Evolutionary conservation across 2,113 vertebrate species (phyloP).

Genomic region (Coturnix japonica): DNA sequence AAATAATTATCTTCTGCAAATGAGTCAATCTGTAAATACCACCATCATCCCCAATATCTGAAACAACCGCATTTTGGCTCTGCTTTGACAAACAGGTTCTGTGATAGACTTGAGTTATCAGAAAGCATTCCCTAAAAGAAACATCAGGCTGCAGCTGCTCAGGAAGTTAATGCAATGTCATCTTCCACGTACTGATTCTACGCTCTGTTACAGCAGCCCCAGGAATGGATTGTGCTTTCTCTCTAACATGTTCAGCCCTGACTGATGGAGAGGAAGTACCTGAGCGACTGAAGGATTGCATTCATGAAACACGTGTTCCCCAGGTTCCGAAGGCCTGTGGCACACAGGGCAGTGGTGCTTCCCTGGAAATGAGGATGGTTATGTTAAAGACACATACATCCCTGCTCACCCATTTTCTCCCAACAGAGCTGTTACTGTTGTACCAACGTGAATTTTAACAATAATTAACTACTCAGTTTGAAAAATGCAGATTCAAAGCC

Average conservation of each 20-base stretch:
- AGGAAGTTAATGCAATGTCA: background rate
- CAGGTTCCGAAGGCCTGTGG: conserved; percentile 94
- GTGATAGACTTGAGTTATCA: background rate
- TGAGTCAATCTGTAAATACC: background rate
- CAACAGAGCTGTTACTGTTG: background rate
- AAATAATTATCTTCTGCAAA: background rate
- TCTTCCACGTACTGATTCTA: background rate
- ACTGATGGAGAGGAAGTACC: conserved; percentile 74
- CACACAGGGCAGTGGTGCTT: conserved; percentile 82
- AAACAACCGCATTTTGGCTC: background rate
- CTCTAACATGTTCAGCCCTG: background rate
- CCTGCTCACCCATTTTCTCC: background rate
- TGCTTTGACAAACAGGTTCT: background rate
- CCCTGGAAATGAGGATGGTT: conserved; percentile 75
- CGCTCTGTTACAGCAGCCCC: background rate
- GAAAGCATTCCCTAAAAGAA: background rate
- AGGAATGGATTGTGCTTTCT: background rate
- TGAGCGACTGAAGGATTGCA: conserved; percentile 97
- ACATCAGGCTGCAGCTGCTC: background rate
- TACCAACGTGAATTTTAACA: background rate
- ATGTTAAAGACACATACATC: background rate
- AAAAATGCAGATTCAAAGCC: background rate
- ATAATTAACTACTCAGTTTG: background rate
- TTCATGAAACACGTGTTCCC: conserved; percentile 99
- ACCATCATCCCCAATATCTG: background rate